Evolutionary conservation across 2,113 vertebrate species (phyloP).

Genomic region (Caloenas nicobarica): DNA sequence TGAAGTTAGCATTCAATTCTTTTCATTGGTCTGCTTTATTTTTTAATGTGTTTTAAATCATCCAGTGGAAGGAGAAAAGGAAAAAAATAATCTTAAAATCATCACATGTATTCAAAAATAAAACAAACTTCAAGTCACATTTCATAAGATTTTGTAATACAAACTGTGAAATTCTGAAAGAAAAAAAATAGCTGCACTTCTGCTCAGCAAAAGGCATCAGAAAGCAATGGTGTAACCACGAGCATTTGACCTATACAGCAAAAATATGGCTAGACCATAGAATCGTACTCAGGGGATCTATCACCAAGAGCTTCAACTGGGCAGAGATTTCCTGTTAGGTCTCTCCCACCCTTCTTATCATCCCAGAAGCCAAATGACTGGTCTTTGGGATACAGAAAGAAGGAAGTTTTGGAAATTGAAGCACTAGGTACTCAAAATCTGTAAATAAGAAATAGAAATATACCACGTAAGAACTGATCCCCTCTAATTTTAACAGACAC

Average conservation of each 20-base stretch:
- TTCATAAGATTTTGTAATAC: constrained; percentile 7
- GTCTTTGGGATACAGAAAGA: constrained; percentile 41
- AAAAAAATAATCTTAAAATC: constrained; percentile 35
- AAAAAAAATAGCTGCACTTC: constrained; percentile 43
- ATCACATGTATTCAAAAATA: not conserved
- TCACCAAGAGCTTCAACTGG: constrained; percentile 9
- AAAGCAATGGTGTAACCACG: not conserved
- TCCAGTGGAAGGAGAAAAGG: constrained; percentile 18
- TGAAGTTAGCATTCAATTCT: constrained; percentile 18
- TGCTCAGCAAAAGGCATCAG: constrained; percentile 39
- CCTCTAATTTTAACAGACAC: constrained; percentile 60
- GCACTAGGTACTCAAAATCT: constrained; percentile 16
- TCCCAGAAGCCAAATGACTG: constrained; percentile 32
- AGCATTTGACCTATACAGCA: constrained; percentile 29
- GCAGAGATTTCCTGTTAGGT: constrained; percentile 51
- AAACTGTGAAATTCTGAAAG: not conserved
- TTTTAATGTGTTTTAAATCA: constrained; percentile 6
- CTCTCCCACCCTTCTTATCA: constrained; percentile 39
- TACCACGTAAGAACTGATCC: constrained; percentile 22
- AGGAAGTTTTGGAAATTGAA: constrained; percentile 17
- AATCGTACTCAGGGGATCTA: not conserved
- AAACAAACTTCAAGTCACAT: constrained; percentile 2
- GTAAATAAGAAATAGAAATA: constrained; percentile 35
- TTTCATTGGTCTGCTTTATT: constrained; percentile 42
- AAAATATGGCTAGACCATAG: constrained; percentile 13